Evolutionary conservation across 1,140 invertebrate genomes (phyloP).

Genomic region (Aphaenogaster rudis): DNA sequence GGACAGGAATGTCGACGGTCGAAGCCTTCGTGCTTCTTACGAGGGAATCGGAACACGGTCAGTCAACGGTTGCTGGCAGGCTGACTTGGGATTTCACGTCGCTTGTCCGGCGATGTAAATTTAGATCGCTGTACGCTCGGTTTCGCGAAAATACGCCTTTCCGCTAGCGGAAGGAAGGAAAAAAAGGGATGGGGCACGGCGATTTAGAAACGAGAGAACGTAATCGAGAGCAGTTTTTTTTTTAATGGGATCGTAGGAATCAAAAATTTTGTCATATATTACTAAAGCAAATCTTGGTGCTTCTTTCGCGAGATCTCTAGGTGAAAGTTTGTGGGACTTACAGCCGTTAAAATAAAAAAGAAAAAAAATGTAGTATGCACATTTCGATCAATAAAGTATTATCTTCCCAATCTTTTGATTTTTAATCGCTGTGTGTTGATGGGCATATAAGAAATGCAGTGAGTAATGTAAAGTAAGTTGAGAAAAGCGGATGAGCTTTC

Average conservation of each 20-base stretch:
- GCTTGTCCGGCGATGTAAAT: slow-evolving; percentile 70
- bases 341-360: not conserved
- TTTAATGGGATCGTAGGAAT: not conserved
- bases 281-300: not conserved
- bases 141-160: slow-evolving; percentile 62
- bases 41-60: slow-evolving; percentile 67
- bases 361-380: not conserved
- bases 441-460: not conserved
- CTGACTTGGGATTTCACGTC: slow-evolving; percentile 50
- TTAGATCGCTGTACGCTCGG: slow-evolving; percentile 67
- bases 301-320: not conserved
- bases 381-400: not conserved
- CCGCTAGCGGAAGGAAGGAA: not conserved
- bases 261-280: not conserved
- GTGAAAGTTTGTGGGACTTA: not conserved
- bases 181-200: too few species aligned
- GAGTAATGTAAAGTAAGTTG: not conserved
- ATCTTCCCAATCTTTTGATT: not conserved
- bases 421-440: not conserved
- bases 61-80: slow-evolving; percentile 67
- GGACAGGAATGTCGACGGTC: slow-evolving; percentile 5
- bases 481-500: not conserved
- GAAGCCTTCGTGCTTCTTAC: slow-evolving; percentile 16
- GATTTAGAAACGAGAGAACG: not conserved
- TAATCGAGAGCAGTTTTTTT: not conserved